Percentiles rank a stretch among this genome's conserved stretches.
Conservation (phyloP, 2,113 vertebrate species). For the Origma solitaria region DNA sequence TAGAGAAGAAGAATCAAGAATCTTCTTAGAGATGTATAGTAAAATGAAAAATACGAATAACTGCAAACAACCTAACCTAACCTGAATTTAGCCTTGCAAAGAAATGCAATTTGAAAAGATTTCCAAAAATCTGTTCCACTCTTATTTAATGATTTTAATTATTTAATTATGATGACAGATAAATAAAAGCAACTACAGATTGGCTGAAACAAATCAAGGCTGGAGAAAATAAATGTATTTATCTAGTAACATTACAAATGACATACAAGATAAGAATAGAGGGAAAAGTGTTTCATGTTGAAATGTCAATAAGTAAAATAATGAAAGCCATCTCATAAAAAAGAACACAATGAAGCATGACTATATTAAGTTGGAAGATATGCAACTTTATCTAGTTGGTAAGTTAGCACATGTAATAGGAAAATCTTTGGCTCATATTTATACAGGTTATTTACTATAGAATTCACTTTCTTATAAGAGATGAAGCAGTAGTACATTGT, state of each 20-base stretch:
- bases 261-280: neutral
- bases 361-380: neutral
- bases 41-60: neutral
- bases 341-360: neutral
- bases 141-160: neutral
- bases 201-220: neutral
- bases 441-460: neutral
- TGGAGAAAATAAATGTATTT: neutral
- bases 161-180: too few species aligned
- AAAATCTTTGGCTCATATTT: neutral
- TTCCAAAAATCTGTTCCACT: neutral
- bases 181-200: neutral
- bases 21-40: neutral
- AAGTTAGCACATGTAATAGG: neutral
- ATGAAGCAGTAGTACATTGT: neutral
- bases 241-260: neutral
- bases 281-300: neutral
- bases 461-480: neutral
- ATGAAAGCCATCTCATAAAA: neutral
- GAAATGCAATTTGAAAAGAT: neutral
- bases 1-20: neutral
- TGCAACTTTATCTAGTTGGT: neutral
- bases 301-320: neutral
- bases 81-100: neutral
- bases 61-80: neutral